Base-by-base conservation (phyloP, 2,888 invertebrate species). In the Buathra laborator region DNA sequence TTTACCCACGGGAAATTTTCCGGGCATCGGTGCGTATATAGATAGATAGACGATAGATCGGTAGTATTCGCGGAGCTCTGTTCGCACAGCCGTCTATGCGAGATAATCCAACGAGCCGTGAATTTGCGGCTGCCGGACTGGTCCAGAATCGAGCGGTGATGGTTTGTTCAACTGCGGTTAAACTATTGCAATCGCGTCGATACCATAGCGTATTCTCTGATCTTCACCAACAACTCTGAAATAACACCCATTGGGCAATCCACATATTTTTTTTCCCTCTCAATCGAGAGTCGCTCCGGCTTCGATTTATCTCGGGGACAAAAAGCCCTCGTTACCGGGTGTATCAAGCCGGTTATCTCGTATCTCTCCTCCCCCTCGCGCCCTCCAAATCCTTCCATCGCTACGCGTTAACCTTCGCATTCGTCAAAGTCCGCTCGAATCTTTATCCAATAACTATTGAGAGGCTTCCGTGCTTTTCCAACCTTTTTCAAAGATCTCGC, bases 1-100 rank as follows among this genome's bases (percentile, higher is more conserved):
- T 70, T 84, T 74, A 70, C 83, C 87, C 88, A 85, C 83, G 88
- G 85, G 87, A 86, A 87, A 89, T 90, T 90, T 89, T 88, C 82
- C 84, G 84, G 81, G 66, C 46, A 24, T 48, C 64, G 62, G 14
- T 46, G 79, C 32, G 14, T 44, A 59, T 19, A 19, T 19, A 19
- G 19, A 19, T 29, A 5, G 59, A 29, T 37, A 37, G 37, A 37
- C 1, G 37, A 37, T 37, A 37, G 37, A 37, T 37, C 37, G 37
- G 5, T 9, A 9, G 37, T 37, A 6, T 37, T 37, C 37, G 37
- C 37, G 37, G 5, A 37, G 37, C 9, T 37, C 37, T 9, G 37
- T 9, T 37, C 37, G 37, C 37, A 7, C 37, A 37, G 37, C 37
- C 37, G 37, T 5, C 37, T 37, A 9, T 9, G 37, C 14, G 59